phyloP scores from a whole-genome alignment of 2,888 invertebrate species.

The Drosophila nigritarsus region DNA sequence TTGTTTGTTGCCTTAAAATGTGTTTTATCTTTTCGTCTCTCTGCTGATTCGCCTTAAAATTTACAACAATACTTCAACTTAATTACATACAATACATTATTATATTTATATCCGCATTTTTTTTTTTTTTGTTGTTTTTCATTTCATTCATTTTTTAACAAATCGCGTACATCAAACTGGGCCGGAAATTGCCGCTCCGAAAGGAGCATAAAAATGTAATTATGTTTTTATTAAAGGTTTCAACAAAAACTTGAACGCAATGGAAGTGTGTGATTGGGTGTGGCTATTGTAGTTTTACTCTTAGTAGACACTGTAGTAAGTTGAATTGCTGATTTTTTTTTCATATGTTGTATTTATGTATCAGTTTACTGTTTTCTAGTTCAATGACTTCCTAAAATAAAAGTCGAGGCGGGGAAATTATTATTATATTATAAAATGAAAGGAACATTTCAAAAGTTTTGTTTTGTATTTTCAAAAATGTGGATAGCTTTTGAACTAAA shows the following conservation, averaged over 20 bases:
- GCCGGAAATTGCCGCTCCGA: conserved; percentile 61
- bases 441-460: neutral
- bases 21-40: conserved; percentile 36
- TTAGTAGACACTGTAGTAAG: conserved; percentile 77
- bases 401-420: neutral
- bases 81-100: conserved; percentile 61
- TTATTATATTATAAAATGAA: neutral
- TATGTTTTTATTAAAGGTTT: conserved; percentile 34
- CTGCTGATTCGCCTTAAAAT: conserved; percentile 69
- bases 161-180: conserved; percentile 68
- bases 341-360: conserved; percentile 13
- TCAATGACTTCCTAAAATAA: conserved; percentile 24
- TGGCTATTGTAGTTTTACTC: conserved; percentile 78
- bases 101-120: conserved; percentile 42
- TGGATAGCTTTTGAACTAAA: conserved; percentile 26
- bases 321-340: conserved; percentile 60
- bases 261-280: conserved; percentile 51
- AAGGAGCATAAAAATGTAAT: conserved; percentile 56
- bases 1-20: conserved; percentile 47
- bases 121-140: conserved; percentile 39
- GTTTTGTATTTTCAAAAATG: neutral
- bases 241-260: conserved; percentile 59
- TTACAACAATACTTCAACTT: conserved; percentile 79
- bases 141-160: conserved; percentile 55
- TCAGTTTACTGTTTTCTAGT: conserved; percentile 36